Percentiles rank a stretch among this genome's conserved stretches.
phyloP scores from a whole-genome alignment of 1,140 invertebrate species.

The Panagrolaimus sp. region DNA sequence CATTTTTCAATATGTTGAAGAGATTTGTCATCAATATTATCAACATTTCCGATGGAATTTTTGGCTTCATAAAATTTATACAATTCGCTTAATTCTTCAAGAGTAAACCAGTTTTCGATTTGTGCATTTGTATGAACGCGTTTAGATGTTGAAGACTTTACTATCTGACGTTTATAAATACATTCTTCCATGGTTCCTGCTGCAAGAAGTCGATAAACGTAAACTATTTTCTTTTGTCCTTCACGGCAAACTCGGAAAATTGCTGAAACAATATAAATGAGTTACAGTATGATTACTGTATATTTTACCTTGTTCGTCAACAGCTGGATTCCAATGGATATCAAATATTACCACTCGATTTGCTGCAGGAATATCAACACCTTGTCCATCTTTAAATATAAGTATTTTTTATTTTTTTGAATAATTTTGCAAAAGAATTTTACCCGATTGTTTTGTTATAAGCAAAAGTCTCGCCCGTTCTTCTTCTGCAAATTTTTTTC shows the following conservation, averaged over 20 bases:
- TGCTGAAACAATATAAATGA: slow-evolving; percentile 62
- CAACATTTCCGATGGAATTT: too few relatives aligned
- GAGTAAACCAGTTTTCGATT: slow-evolving; percentile 86
- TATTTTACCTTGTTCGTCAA: slow-evolving; percentile 75
- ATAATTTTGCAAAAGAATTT: slow-evolving; percentile 53
- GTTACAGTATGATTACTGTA: too few relatives aligned
- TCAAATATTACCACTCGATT: slow-evolving; percentile 98
- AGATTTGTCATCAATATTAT: too few relatives aligned
- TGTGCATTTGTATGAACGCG: slow-evolving; percentile 94
- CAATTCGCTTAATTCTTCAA: slow-evolving; percentile 79
- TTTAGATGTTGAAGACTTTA: slow-evolving; percentile 84
- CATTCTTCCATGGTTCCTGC: slow-evolving; percentile 93
- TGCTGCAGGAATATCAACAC: slow-evolving; percentile 87
- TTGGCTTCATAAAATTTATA: slow-evolving; percentile 68
- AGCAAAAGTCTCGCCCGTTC: slow-evolving; percentile 71
- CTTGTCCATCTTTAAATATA: slow-evolving; percentile 65
- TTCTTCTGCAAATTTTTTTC: slow-evolving; percentile 50
- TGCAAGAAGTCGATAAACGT: slow-evolving; percentile 72
- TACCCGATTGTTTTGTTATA: slow-evolving; percentile 89
- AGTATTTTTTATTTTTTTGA: too few relatives aligned
- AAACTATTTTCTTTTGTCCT: slow-evolving; percentile 80
- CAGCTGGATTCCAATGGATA: slow-evolving; percentile 93
- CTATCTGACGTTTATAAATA: slow-evolving; percentile 91
- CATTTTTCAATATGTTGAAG: too few relatives aligned
- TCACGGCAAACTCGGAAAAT: slow-evolving; percentile 81